Conservation (phyloP, 2,113 vertebrate genomes). For the Arvicanthis niloticus region DNA sequence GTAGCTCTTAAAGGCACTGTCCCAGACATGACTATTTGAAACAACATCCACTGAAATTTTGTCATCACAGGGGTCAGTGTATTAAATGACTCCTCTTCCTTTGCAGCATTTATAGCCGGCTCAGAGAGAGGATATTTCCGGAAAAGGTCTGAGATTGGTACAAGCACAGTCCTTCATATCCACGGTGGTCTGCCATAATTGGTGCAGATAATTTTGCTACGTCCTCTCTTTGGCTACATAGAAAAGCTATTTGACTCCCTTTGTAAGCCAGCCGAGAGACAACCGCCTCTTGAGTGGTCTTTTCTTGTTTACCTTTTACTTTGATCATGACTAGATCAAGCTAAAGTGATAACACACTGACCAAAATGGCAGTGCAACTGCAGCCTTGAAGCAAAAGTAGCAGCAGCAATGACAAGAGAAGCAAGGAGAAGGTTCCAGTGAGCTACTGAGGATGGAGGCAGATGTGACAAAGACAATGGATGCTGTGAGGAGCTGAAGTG, state of each 20-base stretch:
- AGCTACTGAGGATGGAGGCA: too few species aligned
- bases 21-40: neutral
- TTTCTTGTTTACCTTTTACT: neutral
- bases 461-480: neutral
- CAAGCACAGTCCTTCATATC: neutral
- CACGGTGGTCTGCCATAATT: neutral
- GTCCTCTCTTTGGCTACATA: neutral
- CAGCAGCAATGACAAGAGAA: neutral
- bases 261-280: neutral
- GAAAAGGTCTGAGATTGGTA: neutral
- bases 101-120: neutral
- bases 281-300: neutral
- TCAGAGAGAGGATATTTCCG: too few species aligned
- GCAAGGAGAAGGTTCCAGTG: neutral
- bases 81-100: neutral
- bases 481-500: neutral
- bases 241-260: neutral
- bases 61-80: neutral
- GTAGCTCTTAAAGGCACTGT: neutral
- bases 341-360: neutral
- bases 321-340: neutral
- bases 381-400: too few species aligned
- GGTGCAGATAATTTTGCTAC: neutral
- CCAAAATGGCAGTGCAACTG: accelerated
- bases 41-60: neutral